Evolutionary conservation across 2,888 invertebrate genomes (phyloP).

Genomic region (Limenitis camilla): DNA sequence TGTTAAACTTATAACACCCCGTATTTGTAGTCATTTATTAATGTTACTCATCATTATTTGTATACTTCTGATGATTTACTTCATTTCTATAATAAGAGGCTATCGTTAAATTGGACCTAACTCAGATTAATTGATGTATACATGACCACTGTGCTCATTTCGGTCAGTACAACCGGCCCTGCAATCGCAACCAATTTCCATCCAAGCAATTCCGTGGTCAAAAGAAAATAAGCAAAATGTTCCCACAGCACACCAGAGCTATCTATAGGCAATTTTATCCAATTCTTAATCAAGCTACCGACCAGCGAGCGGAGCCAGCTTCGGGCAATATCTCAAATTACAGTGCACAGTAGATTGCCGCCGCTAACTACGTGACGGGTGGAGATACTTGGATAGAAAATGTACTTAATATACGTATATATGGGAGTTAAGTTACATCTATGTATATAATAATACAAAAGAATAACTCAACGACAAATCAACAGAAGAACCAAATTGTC

Average conservation of each 20-base stretch:
- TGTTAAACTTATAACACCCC: too few relatives aligned
- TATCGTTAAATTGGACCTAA: too few relatives aligned
- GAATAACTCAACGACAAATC: too few relatives aligned
- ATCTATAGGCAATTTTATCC: slow-evolving; percentile 54
- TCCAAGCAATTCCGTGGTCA: neutral
- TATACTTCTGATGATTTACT: too few relatives aligned
- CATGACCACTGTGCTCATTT: too few relatives aligned
- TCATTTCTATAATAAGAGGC: too few relatives aligned
- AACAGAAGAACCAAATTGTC: too few relatives aligned
- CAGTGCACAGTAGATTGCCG: slow-evolving; percentile 59
- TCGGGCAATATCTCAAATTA: slow-evolving; percentile 68
- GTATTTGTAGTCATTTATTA: too few relatives aligned
- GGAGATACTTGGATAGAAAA: neutral
- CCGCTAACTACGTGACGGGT: slow-evolving; percentile 32
- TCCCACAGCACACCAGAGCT: slow-evolving; percentile 17
- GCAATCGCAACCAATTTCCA: slow-evolving; percentile 1
- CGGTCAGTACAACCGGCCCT: neutral
- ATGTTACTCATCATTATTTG: too few relatives aligned
- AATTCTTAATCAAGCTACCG: slow-evolving; percentile 67
- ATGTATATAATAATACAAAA: neutral
- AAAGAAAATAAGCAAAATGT: slow-evolving; percentile 5
- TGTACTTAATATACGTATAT: neutral
- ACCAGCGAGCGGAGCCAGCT: slow-evolving; percentile 25
- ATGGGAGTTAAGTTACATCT: neutral
- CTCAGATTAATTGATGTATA: too few relatives aligned